phyloP scores from a whole-genome alignment of 2,888 invertebrate species.

The Sisyra terminalis region DNA sequence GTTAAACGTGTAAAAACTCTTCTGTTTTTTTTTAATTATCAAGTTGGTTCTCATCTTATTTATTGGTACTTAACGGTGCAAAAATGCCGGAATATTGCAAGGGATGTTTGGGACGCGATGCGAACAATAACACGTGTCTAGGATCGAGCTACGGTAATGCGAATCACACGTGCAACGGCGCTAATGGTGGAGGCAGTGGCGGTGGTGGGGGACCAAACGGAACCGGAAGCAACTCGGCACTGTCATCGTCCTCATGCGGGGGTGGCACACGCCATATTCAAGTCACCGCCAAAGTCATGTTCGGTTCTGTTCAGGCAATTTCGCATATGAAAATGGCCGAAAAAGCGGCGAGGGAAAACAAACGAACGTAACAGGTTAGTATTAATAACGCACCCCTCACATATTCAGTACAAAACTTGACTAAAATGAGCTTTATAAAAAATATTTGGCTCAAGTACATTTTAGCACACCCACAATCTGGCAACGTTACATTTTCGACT shows the following conservation, averaged over 20 bases:
- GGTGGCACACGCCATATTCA: slow-evolving; percentile 23
- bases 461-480: no score
- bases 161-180: slow-evolving; percentile 15
- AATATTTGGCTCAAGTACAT: no score
- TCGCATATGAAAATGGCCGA: slow-evolving; percentile 57
- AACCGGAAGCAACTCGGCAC: slow-evolving; percentile 11
- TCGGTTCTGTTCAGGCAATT: slow-evolving; percentile 55
- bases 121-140: slow-evolving; percentile 41
- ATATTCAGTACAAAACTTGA: no score
- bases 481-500: no score
- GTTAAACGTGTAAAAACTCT: no score
- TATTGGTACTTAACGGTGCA: no score
- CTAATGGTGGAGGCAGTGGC: slow-evolving; percentile 12
- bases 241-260: slow-evolving; percentile 3
- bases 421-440: no score
- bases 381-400: slow-evolving; percentile 14
- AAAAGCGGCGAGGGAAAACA: slow-evolving; percentile 43
- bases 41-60: no score
- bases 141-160: slow-evolving; percentile 22
- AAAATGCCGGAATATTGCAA: slow-evolving; percentile 35
- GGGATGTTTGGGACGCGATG: slow-evolving; percentile 31
- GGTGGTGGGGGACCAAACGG: slow-evolving; percentile 11
- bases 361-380: slow-evolving; percentile 35
- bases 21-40: neutral
- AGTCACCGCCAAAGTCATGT: slow-evolving; percentile 57